These are phyloP conservation scores for Larimichthys polyactis DNA, from an alignment of 2,113 vertebrate genomes.

Conservation along the genomic window DNA sequence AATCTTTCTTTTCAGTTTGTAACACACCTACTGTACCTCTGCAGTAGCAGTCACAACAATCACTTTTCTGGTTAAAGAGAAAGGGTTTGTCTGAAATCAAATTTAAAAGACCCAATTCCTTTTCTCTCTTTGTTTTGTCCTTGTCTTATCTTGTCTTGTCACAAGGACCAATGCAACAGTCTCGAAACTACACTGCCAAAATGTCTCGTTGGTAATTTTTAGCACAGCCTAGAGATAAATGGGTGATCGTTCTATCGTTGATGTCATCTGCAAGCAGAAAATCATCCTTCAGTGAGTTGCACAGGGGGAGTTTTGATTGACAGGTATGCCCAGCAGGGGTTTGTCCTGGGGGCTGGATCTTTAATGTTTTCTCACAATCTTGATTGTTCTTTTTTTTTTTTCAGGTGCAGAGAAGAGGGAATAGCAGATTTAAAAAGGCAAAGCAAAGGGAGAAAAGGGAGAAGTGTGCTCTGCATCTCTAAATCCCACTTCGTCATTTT, in stretches of 20 bases:
- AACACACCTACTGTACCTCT: neutral
- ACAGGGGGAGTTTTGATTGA: constrained; percentile 63
- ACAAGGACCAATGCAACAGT: constrained; percentile 63
- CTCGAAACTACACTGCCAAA: constrained; percentile 59
- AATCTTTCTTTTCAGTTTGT: neutral
- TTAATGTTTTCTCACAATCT: constrained; percentile 69
- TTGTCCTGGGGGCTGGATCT: constrained; percentile 66
- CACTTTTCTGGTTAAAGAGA: constrained; percentile 6
- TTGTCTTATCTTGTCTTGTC: neutral
- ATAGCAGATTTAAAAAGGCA: constrained; percentile 29
- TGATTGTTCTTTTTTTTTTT: constrained; percentile 59
- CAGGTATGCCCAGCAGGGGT: constrained; percentile 69
- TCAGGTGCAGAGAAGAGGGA: constrained; percentile 44
- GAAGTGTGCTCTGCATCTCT: constrained; percentile 48
- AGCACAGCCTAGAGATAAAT: constrained; percentile 73
- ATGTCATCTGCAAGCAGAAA: constrained; percentile 67
- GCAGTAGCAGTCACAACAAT: neutral
- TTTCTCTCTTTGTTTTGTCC: constrained; percentile 18
- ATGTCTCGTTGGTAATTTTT: constrained; percentile 69
- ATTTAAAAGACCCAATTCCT: constrained; percentile 33
- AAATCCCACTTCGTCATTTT: constrained; percentile 60
- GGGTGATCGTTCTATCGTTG: constrained; percentile 62
- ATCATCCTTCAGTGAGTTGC: constrained; percentile 50
- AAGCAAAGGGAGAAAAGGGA: constrained; percentile 12
- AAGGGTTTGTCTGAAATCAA: constrained; percentile 34